Percentiles rank a stretch among this genome's conserved stretches.
These are phyloP conservation scores for Montifringilla adamsi DNA, from an alignment of 2,113 vertebrate species.

Conservation along the genomic window DNA sequence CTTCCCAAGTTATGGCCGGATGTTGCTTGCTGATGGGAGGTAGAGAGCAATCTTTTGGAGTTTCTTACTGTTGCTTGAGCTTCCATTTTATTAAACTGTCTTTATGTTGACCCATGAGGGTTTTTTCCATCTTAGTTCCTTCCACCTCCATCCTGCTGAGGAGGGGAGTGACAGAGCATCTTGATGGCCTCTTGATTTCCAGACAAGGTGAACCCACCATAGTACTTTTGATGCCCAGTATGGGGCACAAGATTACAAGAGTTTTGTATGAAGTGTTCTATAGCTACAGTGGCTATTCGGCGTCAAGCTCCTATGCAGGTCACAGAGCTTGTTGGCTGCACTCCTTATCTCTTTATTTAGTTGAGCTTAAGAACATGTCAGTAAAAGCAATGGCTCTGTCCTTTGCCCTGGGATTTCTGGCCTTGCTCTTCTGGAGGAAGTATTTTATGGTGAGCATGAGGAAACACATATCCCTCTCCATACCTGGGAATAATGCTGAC, in stretches of 20 bases:
- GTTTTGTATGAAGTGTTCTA: not conserved
- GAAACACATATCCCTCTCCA: not conserved
- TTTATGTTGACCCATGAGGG: not conserved
- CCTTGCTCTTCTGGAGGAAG: not conserved
- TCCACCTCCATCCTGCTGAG: not conserved
- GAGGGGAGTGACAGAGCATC: not conserved
- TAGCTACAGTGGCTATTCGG: not conserved
- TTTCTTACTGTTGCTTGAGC: not conserved
- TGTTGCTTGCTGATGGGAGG: not conserved
- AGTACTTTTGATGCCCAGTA: not conserved
- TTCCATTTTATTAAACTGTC: not conserved
- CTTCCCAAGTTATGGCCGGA: not conserved
- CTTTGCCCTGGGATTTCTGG: not conserved
- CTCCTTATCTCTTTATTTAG: not conserved
- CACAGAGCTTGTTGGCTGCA: not conserved
- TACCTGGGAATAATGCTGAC: not conserved
- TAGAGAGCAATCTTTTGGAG: not conserved
- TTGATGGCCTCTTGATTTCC: not conserved
- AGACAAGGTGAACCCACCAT: not conserved
- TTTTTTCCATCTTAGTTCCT: not conserved
- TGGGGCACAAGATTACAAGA: not conserved
- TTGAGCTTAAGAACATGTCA: not conserved
- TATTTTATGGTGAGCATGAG: not conserved
- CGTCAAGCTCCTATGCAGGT: accelerated
- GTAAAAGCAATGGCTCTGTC: not conserved